These are phyloP conservation scores for Metallyticus violacea DNA, from an alignment of 2,888 invertebrate genomes.

Conservation along the genomic window DNA sequence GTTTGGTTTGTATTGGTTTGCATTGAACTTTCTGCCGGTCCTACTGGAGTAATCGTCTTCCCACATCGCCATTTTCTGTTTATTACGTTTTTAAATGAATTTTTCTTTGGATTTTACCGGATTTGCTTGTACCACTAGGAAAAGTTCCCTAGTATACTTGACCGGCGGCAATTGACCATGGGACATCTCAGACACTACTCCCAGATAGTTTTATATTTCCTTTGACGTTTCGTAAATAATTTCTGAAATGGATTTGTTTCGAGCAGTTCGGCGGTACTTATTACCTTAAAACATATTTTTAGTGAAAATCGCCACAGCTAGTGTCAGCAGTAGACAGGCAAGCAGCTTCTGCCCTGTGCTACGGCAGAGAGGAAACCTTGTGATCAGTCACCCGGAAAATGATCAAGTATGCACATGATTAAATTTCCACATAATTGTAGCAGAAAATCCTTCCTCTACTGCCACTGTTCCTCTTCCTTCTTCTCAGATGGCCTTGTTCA, in stretches of 20 bases:
- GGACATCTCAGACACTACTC: too few species aligned
- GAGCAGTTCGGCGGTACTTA: not conserved
- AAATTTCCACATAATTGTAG: slow-evolving; percentile 36
- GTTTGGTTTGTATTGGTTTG: too few species aligned
- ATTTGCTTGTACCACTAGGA: too few species aligned
- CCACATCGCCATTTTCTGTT: too few species aligned
- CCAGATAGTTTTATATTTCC: too few species aligned
- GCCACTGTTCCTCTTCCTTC: not conserved
- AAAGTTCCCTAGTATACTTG: too few species aligned
- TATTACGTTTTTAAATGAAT: too few species aligned
- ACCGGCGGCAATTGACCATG: too few species aligned
- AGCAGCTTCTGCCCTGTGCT: not conserved
- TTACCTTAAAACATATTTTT: not conserved
- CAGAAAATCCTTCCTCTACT: slow-evolving; percentile 22
- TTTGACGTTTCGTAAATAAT: too few species aligned
- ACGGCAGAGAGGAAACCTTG: slow-evolving; percentile 15
- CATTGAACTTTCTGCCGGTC: too few species aligned
- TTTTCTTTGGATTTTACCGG: too few species aligned
- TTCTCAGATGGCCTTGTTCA: not conserved
- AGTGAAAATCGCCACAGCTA: not conserved
- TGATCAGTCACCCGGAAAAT: slow-evolving; percentile 35
- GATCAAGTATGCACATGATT: slow-evolving; percentile 37
- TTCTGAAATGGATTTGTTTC: not conserved
- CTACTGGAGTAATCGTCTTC: too few species aligned
- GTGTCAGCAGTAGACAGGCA: not conserved